Conservation (phyloP, 2,113 vertebrate species). For the Rhynchomys soricoides region DNA sequence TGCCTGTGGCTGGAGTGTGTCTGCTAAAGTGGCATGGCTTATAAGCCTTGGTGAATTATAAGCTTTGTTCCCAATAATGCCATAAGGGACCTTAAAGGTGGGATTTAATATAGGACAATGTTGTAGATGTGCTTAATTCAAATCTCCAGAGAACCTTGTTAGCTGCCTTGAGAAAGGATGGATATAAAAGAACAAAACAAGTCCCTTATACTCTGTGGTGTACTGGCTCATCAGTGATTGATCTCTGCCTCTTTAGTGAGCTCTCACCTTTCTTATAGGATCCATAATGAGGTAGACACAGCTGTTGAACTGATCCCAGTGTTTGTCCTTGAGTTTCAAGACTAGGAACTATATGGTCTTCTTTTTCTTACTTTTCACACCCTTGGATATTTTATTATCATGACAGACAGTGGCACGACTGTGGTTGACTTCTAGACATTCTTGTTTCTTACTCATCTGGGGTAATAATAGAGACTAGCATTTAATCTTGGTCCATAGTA, state of each 20-base stretch:
- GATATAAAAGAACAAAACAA: neutral
- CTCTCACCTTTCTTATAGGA: neutral
- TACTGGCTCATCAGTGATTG: neutral
- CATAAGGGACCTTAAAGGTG: too few species aligned
- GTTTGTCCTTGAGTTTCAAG: neutral
- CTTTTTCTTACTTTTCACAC: neutral
- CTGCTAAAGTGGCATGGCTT: neutral
- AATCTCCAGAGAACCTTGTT: neutral
- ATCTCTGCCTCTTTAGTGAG: neutral
- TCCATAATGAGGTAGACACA: neutral
- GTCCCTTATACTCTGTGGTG: neutral
- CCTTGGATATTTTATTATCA: neutral
- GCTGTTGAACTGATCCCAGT: neutral
- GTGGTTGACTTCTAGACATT: neutral
- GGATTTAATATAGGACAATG: neutral
- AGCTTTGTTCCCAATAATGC: neutral
- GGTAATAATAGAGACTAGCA: neutral
- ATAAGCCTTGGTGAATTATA: neutral
- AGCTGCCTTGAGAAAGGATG: neutral
- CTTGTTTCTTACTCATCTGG: neutral
- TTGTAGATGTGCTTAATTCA: neutral
- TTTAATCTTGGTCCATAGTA: neutral
- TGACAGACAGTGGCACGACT: neutral
- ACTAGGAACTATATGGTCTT: neutral
- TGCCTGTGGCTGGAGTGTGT: neutral